These are phyloP conservation scores for Charadrius vociferus DNA, from an alignment of 2,113 vertebrate genomes.

Conservation along the genomic window DNA sequence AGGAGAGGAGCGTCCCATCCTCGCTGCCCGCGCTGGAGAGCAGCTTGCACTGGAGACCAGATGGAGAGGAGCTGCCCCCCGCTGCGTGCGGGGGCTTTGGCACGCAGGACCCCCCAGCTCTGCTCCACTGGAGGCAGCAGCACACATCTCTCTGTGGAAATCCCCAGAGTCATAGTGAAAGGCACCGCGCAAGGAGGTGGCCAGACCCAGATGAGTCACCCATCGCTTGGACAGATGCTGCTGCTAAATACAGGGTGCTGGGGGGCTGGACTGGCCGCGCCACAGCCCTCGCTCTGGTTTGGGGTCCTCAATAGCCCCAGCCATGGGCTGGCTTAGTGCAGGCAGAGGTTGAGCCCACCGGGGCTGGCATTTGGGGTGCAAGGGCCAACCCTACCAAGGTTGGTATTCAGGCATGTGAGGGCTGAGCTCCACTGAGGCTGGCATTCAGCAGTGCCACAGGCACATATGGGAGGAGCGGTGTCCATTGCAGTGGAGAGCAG, in stretches of 20 bases:
- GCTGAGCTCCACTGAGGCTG: background rate
- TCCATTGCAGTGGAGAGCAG: background rate
- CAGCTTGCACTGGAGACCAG: background rate
- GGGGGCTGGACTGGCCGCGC: rapidly evolving
- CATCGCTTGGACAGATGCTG: background rate
- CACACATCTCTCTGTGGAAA: rapidly evolving
- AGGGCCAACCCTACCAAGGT: background rate
- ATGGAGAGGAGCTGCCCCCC: background rate
- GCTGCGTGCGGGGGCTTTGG: rapidly evolving
- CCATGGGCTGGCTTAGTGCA: rapidly evolving
- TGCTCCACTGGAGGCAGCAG: background rate
- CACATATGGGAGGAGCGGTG: background rate
- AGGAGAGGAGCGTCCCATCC: background rate
- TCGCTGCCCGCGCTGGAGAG: background rate
- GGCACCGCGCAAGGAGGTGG: rapidly evolving
- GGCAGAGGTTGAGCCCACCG: background rate
- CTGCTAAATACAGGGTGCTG: background rate
- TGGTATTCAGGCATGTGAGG: background rate
- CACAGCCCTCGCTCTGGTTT: background rate
- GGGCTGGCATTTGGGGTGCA: background rate
- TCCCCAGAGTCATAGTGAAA: background rate
- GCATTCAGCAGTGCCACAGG: background rate
- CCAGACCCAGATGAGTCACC: background rate
- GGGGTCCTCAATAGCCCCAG: background rate
- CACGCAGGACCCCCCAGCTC: background rate